A percentile compares a stretch with the other conserved stretches of the same genome.
Conservation (phyloP, 2,888 invertebrate species). For the Drosophila gaucha region DNA sequence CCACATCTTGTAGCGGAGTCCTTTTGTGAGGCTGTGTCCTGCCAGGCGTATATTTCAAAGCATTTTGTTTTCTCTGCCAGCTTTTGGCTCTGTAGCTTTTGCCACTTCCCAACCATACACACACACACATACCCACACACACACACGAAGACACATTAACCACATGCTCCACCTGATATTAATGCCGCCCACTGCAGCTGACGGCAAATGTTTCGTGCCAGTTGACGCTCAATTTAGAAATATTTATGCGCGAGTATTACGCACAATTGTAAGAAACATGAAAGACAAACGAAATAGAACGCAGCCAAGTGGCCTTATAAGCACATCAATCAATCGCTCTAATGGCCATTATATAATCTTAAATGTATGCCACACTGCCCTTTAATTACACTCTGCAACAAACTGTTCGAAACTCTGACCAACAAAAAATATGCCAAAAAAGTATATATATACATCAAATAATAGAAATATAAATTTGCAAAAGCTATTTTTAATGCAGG, state of each 20-base stretch:
- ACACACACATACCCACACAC: not conserved
- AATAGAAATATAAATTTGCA: too few species aligned
- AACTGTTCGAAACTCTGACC: not conserved
- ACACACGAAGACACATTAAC: not conserved
- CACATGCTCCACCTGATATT: constrained; percentile 31
- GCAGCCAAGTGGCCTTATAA: constrained; percentile 16
- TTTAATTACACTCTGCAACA: constrained; percentile 31
- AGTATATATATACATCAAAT: too few species aligned
- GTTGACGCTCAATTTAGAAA: constrained; percentile 55
- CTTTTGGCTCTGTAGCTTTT: constrained; percentile 14
- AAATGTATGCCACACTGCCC: constrained; percentile 21
- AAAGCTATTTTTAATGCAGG: too few species aligned
- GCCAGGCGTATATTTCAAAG: constrained; percentile 48
- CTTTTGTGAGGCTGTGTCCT: constrained; percentile 35
- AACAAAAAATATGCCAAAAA: too few species aligned
- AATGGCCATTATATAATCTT: constrained; percentile 35
- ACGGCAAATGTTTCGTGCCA: constrained; percentile 54
- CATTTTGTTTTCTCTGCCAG: constrained; percentile 24
- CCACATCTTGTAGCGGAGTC: constrained; percentile 28
- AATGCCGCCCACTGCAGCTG: constrained; percentile 41
- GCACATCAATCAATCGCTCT: constrained; percentile 53
- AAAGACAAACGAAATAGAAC: constrained; percentile 5
- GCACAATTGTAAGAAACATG: constrained; percentile 41
- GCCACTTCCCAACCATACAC: constrained; percentile 5
- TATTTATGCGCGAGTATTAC: constrained; percentile 48